Percentiles rank a stretch among this genome's conserved stretches.
Evolutionary conservation across 2,113 vertebrate species (phyloP).

Genomic region (Nematolebias whitei): DNA sequence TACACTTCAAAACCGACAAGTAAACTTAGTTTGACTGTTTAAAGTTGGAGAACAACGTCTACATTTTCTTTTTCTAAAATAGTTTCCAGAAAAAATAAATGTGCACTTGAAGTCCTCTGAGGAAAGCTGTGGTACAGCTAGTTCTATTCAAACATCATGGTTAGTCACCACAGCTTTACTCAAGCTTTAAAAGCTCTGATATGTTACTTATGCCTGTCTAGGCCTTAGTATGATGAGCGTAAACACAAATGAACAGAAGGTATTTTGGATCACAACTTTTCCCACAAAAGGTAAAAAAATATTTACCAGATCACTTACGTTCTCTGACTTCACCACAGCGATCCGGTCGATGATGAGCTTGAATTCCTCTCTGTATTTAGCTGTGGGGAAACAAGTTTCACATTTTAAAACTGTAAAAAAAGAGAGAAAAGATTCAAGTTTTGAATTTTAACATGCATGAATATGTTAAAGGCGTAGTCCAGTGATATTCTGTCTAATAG

Average conservation of each 20-base stretch:
- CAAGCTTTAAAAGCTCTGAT: too few species aligned
- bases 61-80: background rate
- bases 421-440: slow-evolving; percentile 16
- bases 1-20: too few species aligned
- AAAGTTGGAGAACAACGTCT: too few species aligned
- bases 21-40: background rate
- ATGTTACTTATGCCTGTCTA: background rate
- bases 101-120: slow-evolving; percentile 21
- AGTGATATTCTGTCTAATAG: too few species aligned
- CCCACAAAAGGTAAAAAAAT: slow-evolving; percentile 45
- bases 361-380: slow-evolving; percentile 85
- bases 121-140: slow-evolving; percentile 10
- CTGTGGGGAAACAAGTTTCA: slow-evolving; percentile 51
- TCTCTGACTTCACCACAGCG: slow-evolving; percentile 82
- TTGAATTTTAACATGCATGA: too few species aligned
- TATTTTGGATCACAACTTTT: background rate
- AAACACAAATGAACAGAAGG: background rate
- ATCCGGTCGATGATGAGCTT: slow-evolving; percentile 81
- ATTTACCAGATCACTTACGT: slow-evolving; percentile 73
- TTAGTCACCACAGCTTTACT: too few species aligned
- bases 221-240: background rate
- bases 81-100: slow-evolving; percentile 6
- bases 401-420: too few species aligned
- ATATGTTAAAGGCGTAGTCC: too few species aligned
- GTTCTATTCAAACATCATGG: background rate